Evolutionary conservation across 2,888 invertebrate genomes (phyloP).

Genomic region (Geotrupes spiniger): DNA sequence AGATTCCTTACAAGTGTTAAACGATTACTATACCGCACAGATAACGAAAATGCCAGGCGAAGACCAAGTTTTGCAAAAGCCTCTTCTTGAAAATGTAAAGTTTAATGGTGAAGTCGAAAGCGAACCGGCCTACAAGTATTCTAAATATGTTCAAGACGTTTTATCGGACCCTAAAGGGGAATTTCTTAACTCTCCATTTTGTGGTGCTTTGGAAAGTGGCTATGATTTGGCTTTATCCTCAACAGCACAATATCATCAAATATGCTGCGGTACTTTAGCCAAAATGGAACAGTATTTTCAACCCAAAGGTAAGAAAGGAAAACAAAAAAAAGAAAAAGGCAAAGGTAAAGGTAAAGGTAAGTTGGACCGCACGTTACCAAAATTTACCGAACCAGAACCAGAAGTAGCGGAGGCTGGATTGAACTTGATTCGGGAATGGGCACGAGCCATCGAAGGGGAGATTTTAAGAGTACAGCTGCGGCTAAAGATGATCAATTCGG

Average conservation of each 20-base stretch:
- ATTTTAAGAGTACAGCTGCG: conserved; percentile 53
- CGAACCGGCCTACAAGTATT: conserved; percentile 7
- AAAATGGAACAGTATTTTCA: conserved; percentile 17
- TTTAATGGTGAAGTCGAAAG: conserved; percentile 16
- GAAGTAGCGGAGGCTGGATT: conserved; percentile 41
- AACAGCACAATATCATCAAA: conserved; percentile 37
- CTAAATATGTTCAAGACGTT: conserved; percentile 4
- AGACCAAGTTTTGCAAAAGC: conserved; percentile 32
- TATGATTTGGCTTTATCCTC: conserved; percentile 43
- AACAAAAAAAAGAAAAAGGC: conserved; percentile 9
- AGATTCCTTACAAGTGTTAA: conserved; percentile 47
- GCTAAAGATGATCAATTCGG: conserved; percentile 50
- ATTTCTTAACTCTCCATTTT: conserved; percentile 22
- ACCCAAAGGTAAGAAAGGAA: conserved; percentile 14
- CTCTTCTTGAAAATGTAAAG: conserved; percentile 3
- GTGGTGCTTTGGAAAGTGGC: conserved; percentile 18
- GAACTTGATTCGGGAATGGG: conserved; percentile 58
- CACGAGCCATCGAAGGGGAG: conserved; percentile 58
- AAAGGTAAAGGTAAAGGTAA: conserved; percentile 10
- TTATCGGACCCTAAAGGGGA: conserved; percentile 9
- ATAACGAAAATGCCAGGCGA: conserved; percentile 51
- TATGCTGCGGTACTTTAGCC: conserved; percentile 3
- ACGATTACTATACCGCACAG: conserved; percentile 50
- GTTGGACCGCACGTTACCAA: conserved; percentile 17
- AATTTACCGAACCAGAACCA: conserved; percentile 25